Conservation (phyloP, 2,888 invertebrate genomes). For the Nomada flava region DNA sequence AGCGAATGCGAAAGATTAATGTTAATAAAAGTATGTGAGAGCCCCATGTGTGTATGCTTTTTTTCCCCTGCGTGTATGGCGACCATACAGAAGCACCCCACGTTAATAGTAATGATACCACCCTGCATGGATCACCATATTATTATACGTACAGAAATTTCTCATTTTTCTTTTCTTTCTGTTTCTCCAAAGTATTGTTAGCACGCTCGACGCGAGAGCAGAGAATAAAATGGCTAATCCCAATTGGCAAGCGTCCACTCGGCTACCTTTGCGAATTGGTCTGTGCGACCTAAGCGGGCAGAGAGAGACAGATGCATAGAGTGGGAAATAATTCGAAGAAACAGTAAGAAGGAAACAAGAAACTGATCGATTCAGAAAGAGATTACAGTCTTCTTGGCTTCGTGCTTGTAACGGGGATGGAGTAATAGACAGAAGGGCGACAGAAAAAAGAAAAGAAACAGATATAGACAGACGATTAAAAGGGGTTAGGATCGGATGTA, state of each 20-base stretch:
- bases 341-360: not conserved
- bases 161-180: not conserved
- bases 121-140: not conserved
- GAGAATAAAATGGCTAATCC: conserved; percentile 24
- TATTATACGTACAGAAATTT: not conserved
- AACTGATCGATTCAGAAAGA: conserved; percentile 18
- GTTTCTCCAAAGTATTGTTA: not conserved
- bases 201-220: conserved; percentile 38
- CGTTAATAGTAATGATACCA: not conserved
- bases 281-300: conserved; percentile 37
- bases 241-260: conserved; percentile 20
- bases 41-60: conserved; percentile 2
- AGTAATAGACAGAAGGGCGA: conserved; percentile 23
- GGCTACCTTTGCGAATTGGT: conserved; percentile 15
- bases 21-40: conserved; percentile 27
- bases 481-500: conserved; percentile 17
- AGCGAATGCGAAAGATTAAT: conserved; percentile 51
- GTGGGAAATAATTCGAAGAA: conserved; percentile 18
- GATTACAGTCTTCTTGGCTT: conserved; percentile 6
- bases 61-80: not conserved
- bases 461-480: conserved; percentile 11
- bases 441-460: not conserved
- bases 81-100: conserved; percentile 25
- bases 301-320: conserved; percentile 49
- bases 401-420: conserved; percentile 11